Evolutionary conservation across 2,888 invertebrate species (phyloP).

Genomic region (Mesodorylaimus sp.): DNA sequence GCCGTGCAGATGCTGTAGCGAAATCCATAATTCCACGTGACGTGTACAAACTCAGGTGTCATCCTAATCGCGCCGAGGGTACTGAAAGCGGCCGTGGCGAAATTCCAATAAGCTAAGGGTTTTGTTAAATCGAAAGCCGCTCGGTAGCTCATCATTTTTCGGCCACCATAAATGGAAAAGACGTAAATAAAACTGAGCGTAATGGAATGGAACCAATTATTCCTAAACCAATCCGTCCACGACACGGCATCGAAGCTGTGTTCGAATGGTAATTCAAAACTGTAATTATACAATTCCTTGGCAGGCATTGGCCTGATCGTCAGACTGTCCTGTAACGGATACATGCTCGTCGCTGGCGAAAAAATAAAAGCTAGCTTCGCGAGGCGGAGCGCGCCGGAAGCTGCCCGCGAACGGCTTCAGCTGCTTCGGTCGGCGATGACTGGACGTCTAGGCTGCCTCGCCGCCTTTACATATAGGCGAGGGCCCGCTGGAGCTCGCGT

Average conservation of each 20-base stretch:
- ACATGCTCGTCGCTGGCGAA: too few species aligned
- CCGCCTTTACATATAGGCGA: too few species aligned
- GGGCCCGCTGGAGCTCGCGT: too few species aligned
- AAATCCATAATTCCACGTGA: conserved; percentile 66
- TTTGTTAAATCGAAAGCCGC: conserved; percentile 72
- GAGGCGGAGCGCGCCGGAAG: too few species aligned
- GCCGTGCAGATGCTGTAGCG: conserved; percentile 71
- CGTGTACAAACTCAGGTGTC: conserved; percentile 40
- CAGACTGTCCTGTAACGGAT: too few species aligned
- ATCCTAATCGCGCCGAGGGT: conserved; percentile 51
- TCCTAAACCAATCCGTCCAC: conserved; percentile 79
- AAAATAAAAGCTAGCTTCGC: too few species aligned
- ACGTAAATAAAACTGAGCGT: conserved; percentile 59
- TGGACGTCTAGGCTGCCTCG: too few species aligned
- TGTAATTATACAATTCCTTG: too few species aligned
- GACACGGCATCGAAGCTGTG: conserved; percentile 73
- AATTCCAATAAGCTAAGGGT: conserved; percentile 75
- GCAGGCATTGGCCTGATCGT: too few species aligned
- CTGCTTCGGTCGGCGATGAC: too few species aligned
- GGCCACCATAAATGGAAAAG: conserved; percentile 63
- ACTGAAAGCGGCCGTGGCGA: conserved; percentile 73
- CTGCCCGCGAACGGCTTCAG: too few species aligned
- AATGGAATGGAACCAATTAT: conserved; percentile 52
- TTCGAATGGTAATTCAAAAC: conserved; percentile 84
- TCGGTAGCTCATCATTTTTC: conserved; percentile 75